A percentile compares a stretch with the other conserved stretches of the same genome.
These are phyloP conservation scores for Clarias laeviceps DNA, from an alignment of 2,797 vertebrate genomes.

Conservation along the genomic window DNA sequence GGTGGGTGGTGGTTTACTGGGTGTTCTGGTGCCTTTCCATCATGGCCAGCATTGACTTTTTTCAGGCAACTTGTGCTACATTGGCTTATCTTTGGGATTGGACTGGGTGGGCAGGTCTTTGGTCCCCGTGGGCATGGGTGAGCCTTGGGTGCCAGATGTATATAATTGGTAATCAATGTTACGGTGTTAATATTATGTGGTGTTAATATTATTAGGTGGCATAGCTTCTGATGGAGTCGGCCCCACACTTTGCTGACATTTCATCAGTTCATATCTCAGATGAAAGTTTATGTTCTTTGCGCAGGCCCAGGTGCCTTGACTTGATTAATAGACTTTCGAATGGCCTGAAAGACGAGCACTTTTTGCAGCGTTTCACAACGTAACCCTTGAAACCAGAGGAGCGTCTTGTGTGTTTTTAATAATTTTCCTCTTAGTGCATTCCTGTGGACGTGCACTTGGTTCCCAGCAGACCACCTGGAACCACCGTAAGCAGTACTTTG, in stretches of 20 bases:
- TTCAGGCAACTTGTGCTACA: too few species aligned
- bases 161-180: too few species aligned
- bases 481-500: constrained; percentile 64
- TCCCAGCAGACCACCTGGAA: constrained; percentile 63
- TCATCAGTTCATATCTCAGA: neutral
- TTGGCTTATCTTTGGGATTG: too few species aligned
- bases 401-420: constrained; percentile 52
- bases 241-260: neutral
- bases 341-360: neutral
- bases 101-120: too few species aligned
- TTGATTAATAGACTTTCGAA: neutral
- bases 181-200: too few species aligned
- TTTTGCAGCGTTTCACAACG: neutral
- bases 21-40: too few species aligned
- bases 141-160: too few species aligned
- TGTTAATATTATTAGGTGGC: neutral
- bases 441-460: constrained; percentile 15
- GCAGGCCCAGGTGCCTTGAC: neutral
- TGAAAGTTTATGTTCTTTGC: neutral
- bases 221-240: neutral
- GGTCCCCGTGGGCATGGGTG: too few species aligned
- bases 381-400: constrained; percentile 2
- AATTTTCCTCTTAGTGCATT: constrained; percentile 52
- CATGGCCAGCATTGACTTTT: too few species aligned
- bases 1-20: too few species aligned